phyloP scores from a whole-genome alignment of 2,888 invertebrate species.

The Lasius platythorax region DNA sequence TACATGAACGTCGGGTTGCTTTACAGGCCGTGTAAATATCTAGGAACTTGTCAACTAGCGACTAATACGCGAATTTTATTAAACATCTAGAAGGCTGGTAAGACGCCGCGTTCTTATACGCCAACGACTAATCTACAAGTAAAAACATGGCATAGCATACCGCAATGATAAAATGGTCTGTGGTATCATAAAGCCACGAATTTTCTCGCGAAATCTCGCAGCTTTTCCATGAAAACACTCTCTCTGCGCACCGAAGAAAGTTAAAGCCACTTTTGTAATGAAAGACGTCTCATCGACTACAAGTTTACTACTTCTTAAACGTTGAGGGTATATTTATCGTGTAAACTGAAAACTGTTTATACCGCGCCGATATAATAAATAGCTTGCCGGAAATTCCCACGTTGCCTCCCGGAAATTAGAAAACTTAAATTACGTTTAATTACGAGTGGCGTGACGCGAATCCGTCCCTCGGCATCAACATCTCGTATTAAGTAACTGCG shows the following conservation, averaged over 20 bases:
- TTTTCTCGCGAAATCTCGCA: slow-evolving; percentile 24
- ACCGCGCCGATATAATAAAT: slow-evolving; percentile 32
- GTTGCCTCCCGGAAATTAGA: slow-evolving; percentile 33
- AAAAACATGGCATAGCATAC: slow-evolving; percentile 12
- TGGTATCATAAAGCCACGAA: background rate
- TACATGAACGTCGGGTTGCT: background rate
- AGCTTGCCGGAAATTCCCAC: slow-evolving; percentile 32
- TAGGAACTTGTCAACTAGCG: slow-evolving; percentile 12
- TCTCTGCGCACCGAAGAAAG: slow-evolving; percentile 2
- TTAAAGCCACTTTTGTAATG: background rate
- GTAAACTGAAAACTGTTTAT: slow-evolving; percentile 42
- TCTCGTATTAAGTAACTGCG: background rate
- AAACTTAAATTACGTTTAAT: slow-evolving; percentile 53
- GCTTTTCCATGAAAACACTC: background rate
- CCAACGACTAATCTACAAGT: slow-evolving; percentile 15
- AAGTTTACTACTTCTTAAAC: slow-evolving; percentile 23
- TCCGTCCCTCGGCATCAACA: background rate
- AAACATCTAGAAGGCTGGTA: slow-evolving; percentile 11
- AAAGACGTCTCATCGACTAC: background rate
- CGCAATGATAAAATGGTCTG: background rate
- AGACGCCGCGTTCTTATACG: background rate
- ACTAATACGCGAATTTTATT: slow-evolving; percentile 25
- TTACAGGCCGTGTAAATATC: slow-evolving; percentile 3
- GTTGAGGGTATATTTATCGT: slow-evolving; percentile 20
- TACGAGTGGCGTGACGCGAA: background rate